A percentile compares a stretch with the other conserved stretches of the same genome.
phyloP scores from a whole-genome alignment of 2,113 vertebrate species.

The Xenopus tropicalis region DNA sequence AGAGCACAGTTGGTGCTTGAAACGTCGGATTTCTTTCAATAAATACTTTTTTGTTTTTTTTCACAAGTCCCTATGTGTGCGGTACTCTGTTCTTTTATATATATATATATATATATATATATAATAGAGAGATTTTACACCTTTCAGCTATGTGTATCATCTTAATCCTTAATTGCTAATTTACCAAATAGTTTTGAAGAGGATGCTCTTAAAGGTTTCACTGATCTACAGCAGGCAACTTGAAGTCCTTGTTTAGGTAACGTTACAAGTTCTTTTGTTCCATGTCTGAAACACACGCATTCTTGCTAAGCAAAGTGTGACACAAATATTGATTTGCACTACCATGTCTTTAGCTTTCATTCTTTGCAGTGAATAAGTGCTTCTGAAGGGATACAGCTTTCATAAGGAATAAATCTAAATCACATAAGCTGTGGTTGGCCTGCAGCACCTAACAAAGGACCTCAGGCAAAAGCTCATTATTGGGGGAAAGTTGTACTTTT shows the following conservation, averaged over 20 bases:
- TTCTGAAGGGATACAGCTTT: conserved; percentile 5
- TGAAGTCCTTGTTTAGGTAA: conserved; percentile 21
- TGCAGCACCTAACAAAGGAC: too few species aligned
- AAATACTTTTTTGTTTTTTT: too few species aligned
- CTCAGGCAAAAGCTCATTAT: not conserved
- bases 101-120: too few species aligned
- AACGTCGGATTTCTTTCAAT: too few species aligned
- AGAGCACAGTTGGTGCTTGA: too few species aligned
- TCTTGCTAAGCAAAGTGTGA: conserved; percentile 33
- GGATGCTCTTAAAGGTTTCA: not conserved
- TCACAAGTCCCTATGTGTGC: too few species aligned
- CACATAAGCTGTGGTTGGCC: not conserved
- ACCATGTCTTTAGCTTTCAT: conserved; percentile 13
- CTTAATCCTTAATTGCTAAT: conserved; percentile 5
- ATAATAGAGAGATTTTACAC: too few species aligned
- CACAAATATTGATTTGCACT: conserved; percentile 39
- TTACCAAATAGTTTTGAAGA: conserved; percentile 16
- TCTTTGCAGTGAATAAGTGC: conserved; percentile 20
- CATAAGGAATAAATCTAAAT: conserved; percentile 3
- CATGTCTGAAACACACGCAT: conserved; percentile 12
- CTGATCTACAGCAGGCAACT: conserved; percentile 1
- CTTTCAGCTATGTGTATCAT: too few species aligned
- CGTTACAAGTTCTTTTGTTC: conserved; percentile 17
- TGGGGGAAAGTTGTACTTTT: conserved; percentile 4
- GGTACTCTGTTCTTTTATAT: too few species aligned